Conservation (phyloP, 2,888 invertebrate species). For the Drosophila yooni region DNA sequence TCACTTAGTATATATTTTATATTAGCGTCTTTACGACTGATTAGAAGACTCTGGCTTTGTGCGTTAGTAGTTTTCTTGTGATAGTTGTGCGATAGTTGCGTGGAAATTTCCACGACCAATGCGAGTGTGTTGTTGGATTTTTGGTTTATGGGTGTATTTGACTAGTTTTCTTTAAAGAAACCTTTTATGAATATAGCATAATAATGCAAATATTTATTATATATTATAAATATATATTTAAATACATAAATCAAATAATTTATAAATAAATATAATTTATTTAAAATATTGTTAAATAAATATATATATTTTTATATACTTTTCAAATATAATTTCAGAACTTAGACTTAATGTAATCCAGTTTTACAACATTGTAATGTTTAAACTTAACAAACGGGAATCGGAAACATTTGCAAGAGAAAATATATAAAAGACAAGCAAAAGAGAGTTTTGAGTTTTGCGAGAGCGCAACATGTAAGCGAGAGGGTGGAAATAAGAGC, state of each 20-base stretch:
- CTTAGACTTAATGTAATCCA: not conserved
- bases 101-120: conserved; percentile 65
- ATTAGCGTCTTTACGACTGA: conserved; percentile 22
- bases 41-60: conserved; percentile 55
- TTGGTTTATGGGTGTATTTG: not conserved
- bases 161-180: not conserved
- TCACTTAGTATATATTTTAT: conserved; percentile 7
- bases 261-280: not conserved
- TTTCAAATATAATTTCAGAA: not conserved
- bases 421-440: not conserved
- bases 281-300: not conserved
- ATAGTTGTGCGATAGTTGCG: conserved; percentile 17
- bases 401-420: not conserved
- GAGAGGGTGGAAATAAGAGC: not conserved
- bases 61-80: conserved; percentile 51
- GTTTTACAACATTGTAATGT: not conserved
- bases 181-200: not conserved
- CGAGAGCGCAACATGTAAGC: conserved; percentile 4
- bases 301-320: not conserved
- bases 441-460: not conserved
- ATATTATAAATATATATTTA: not conserved
- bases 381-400: not conserved
- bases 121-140: not conserved
- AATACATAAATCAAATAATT: not conserved
- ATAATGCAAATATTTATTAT: not conserved